Conservation (phyloP, 2,888 invertebrate genomes). For the Kryphioiulus occultus region DNA sequence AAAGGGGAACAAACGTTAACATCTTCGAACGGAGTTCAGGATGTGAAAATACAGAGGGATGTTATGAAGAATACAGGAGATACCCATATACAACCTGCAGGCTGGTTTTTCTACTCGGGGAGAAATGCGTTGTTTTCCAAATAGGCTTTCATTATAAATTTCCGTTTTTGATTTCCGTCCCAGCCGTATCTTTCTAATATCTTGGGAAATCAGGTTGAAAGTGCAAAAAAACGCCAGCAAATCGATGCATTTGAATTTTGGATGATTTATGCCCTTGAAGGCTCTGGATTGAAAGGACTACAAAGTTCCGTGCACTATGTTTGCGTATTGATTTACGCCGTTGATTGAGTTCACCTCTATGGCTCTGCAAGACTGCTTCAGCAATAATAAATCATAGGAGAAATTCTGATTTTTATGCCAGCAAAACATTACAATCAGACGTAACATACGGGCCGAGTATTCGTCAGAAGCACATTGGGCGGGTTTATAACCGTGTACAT, state of each 20-base stretch:
- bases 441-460: not conserved
- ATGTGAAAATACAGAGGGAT: not conserved
- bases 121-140: not conserved
- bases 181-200: not conserved
- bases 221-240: not conserved
- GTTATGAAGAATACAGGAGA: not conserved
- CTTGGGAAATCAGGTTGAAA: conserved; percentile 4
- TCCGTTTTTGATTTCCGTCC: not conserved
- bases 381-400: not conserved
- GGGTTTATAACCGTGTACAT: not conserved
- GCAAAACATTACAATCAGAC: not conserved
- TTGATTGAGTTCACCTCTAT: conserved; percentile 32
- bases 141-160: not conserved
- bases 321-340: not conserved
- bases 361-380: not conserved
- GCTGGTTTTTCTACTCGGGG: not conserved
- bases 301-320: not conserved
- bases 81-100: not conserved
- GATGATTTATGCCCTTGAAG: conserved; percentile 24
- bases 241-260: conserved; percentile 36
- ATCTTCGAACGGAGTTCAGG: not conserved
- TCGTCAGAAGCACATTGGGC: not conserved
- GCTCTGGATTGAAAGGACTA: not conserved
- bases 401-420: not conserved
- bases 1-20: not conserved